Percentiles rank a stretch among this genome's conserved stretches.
phyloP scores from a whole-genome alignment of 2,888 invertebrate species.

The Monopis laevigella region DNA sequence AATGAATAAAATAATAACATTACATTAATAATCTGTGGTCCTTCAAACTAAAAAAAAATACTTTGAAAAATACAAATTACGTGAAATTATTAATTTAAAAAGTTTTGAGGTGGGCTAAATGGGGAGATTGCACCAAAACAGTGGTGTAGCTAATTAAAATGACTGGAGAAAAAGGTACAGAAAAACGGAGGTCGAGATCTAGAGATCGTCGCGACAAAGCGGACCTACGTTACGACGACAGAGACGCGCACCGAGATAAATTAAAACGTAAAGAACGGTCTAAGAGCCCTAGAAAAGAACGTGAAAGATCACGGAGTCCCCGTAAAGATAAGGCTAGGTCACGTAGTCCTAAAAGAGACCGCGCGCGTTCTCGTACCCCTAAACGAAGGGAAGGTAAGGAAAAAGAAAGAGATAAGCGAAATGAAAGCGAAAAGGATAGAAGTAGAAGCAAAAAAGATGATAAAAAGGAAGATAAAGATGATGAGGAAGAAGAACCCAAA shows the following conservation, averaged over 20 bases:
- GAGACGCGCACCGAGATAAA: slow-evolving; percentile 51
- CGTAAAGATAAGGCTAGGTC: slow-evolving; percentile 25
- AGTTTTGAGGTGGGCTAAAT: too few species aligned
- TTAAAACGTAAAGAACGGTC: slow-evolving; percentile 39
- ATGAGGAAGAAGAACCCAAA: slow-evolving; percentile 51
- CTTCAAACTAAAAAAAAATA: too few species aligned
- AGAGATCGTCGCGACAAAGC: slow-evolving; percentile 45
- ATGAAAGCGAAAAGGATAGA: slow-evolving; percentile 51
- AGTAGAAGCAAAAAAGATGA: slow-evolving; percentile 38
- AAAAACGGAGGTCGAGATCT: slow-evolving; percentile 51
- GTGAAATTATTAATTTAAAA: too few species aligned
- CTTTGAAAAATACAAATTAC: too few species aligned
- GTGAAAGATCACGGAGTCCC: slow-evolving; percentile 34
- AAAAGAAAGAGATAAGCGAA: slow-evolving; percentile 32
- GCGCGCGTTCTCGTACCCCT: slow-evolving; percentile 44
- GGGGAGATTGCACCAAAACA: too few species aligned
- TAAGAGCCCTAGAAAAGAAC: slow-evolving; percentile 45
- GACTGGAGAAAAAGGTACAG: slow-evolving; percentile 50
- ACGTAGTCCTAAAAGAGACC: slow-evolving; percentile 25
- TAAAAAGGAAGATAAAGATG: slow-evolving; percentile 40
- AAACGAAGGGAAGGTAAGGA: slow-evolving; percentile 51
- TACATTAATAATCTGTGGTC: too few species aligned
- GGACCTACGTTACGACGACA: slow-evolving; percentile 47
- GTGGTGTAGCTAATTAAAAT: too few species aligned
- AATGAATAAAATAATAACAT: too few species aligned